Conservation (phyloP, 2,797 vertebrate species). For the Aldrovandia affinis region DNA sequence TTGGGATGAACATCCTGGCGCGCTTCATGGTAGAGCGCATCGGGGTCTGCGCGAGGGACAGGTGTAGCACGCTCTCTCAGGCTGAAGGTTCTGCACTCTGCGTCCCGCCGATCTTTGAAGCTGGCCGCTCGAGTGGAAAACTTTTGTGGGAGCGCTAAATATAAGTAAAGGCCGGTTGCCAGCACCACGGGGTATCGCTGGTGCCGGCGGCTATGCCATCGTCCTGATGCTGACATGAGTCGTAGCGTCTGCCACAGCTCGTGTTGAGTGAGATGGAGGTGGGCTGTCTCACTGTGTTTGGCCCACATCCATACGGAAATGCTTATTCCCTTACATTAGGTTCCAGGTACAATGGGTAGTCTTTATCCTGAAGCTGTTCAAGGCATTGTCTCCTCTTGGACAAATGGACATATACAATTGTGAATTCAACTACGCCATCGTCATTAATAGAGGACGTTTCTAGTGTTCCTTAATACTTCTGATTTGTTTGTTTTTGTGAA, state of each 20-base stretch:
- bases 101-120: neutral
- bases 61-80: neutral
- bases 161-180: neutral
- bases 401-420: too few species aligned
- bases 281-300: neutral
- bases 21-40: too few species aligned
- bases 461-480: too few species aligned
- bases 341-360: neutral
- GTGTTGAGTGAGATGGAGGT: neutral
- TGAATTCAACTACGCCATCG: too few species aligned
- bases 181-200: neutral
- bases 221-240: constrained; percentile 1
- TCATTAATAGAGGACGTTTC: too few species aligned
- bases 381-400: too few species aligned
- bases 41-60: neutral
- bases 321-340: neutral
- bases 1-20: too few species aligned
- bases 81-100: neutral
- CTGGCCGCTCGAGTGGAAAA: neutral
- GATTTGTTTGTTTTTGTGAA: too few species aligned
- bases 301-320: neutral
- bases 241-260: neutral
- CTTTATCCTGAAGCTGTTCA: too few species aligned
- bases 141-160: neutral
- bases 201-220: neutral